A percentile compares a stretch with the other conserved stretches of the same genome.
phyloP scores from a whole-genome alignment of 1,140 invertebrate species.

The Lepidotrigona ventralis region DNA sequence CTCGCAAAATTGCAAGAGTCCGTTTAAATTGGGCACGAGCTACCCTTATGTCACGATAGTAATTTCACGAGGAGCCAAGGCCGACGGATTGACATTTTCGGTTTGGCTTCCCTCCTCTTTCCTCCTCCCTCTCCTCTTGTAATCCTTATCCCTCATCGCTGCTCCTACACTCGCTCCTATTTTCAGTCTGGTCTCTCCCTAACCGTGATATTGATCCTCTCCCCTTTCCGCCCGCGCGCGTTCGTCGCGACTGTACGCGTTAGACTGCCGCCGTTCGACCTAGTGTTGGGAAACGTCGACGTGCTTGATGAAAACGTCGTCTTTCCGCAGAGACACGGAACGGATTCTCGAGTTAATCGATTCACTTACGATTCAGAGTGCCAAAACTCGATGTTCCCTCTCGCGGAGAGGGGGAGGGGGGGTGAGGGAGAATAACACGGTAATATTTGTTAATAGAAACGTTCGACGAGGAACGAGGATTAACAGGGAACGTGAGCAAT shows the following conservation, averaged over 20 bases:
- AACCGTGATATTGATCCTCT: conserved; percentile 77
- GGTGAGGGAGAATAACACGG: not conserved
- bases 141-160: conserved; percentile 65
- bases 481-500: conserved; percentile 14
- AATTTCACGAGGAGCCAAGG: conserved; percentile 46
- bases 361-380: too few species aligned
- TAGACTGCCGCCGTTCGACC: conserved; percentile 61
- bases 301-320: conserved; percentile 35
- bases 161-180: conserved; percentile 63
- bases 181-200: conserved; percentile 70
- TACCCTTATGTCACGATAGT: conserved; percentile 37
- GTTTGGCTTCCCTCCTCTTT: conserved; percentile 16
- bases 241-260: conserved; percentile 47
- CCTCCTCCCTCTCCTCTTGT: conserved; percentile 29
- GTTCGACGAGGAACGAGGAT: conserved; percentile 2
- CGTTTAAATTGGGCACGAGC: not conserved
- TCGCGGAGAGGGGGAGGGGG: too few species aligned
- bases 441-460: conserved; percentile 6
- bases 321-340: not conserved
- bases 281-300: conserved; percentile 54
- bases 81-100: conserved; percentile 64
- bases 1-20: conserved; percentile 11
- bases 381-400: fast-evolving
- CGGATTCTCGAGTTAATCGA: not conserved
- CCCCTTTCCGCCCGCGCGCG: conserved; percentile 53